Conservation (phyloP, 2,113 vertebrate genomes). For the Halichoerus grypus region DNA sequence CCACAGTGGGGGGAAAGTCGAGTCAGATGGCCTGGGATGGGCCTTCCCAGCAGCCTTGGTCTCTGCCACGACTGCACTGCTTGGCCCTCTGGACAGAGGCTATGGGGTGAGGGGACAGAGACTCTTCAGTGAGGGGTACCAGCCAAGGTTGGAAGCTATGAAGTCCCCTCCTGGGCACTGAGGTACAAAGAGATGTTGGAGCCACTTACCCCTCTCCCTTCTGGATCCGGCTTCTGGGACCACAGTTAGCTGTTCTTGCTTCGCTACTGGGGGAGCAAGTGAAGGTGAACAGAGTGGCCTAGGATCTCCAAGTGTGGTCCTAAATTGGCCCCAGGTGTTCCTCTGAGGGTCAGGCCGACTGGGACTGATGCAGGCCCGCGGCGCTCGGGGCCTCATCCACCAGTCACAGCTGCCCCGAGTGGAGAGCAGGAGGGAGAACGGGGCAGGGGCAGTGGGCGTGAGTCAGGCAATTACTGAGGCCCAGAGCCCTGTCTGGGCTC, state of each 20-base stretch:
- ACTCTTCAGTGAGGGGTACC: background rate
- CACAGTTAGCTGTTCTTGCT: background rate
- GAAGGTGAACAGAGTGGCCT: background rate
- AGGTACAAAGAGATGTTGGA: background rate
- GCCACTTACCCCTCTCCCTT: background rate
- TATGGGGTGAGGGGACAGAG: background rate
- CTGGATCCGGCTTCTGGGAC: background rate
- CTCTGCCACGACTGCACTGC: background rate
- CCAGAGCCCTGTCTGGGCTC: background rate
- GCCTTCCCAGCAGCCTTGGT: background rate
- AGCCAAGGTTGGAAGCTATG: background rate
- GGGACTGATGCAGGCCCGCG: background rate
- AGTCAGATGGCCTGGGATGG: background rate
- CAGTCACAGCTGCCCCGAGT: background rate
- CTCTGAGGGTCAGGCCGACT: background rate
- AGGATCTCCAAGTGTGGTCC: background rate
- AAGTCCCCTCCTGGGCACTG: background rate
- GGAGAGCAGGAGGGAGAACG: background rate
- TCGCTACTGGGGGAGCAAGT: background rate
- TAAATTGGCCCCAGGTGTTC: background rate
- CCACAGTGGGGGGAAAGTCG: background rate
- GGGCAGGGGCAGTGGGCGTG: background rate
- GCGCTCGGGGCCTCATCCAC: background rate
- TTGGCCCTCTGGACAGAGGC: background rate
- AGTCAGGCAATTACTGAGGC: background rate